Conservation (phyloP, 2,797 vertebrate genomes). For the Buceros bicornis region DNA sequence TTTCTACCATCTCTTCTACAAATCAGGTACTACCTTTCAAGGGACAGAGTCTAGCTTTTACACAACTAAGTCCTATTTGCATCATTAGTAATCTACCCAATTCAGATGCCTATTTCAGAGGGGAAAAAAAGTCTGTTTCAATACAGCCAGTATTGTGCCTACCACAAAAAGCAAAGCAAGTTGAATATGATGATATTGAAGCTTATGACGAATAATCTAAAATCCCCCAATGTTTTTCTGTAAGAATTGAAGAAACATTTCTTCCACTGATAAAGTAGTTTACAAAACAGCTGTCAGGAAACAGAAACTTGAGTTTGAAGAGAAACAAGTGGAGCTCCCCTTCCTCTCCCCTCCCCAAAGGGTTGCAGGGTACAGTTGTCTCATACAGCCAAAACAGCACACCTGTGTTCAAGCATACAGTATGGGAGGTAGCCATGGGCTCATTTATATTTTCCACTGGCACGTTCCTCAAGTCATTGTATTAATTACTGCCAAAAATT, state of each 20-base stretch:
- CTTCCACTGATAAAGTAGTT: neutral
- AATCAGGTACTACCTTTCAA: neutral
- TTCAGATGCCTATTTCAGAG: neutral
- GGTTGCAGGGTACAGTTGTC: neutral
- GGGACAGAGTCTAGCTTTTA: neutral
- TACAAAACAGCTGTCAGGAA: neutral
- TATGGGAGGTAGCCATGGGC: neutral
- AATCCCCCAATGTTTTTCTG: neutral
- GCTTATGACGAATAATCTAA: neutral
- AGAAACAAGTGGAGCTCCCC: neutral
- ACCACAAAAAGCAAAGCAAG: neutral
- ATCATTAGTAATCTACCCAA: neutral
- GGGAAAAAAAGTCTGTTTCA: neutral
- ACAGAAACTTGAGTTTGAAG: neutral
- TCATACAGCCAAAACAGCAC: neutral
- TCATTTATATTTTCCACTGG: neutral
- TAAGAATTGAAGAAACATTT: neutral
- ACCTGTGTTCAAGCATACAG: accelerated
- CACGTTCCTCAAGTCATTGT: neutral
- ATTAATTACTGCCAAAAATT: neutral
- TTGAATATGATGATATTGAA: neutral
- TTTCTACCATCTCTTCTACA: neutral
- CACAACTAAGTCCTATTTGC: neutral
- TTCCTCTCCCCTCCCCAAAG: neutral
- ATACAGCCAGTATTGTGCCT: neutral